Evolutionary conservation across 2,113 vertebrate species (phyloP), one percentile per base, ranked within the genome.

Genomic region (Diadophis punctatus): DNA sequence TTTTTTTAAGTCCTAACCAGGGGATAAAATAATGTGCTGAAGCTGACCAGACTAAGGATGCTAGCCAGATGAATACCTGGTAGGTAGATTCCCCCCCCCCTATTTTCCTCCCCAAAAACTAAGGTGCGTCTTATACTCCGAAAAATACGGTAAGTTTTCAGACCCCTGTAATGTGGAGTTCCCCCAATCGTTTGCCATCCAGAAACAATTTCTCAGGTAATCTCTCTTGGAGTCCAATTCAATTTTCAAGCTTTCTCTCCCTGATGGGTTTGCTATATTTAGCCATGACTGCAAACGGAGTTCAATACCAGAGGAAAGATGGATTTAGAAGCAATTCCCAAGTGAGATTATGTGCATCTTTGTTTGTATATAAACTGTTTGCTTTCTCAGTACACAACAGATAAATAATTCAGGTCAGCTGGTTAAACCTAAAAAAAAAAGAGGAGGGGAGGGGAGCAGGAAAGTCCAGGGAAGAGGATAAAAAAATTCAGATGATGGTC

Each of bases 301-400:
- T 22, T 93, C 93, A 86, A 91, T 90, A 91, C 86, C 84, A 88
- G 51, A 68, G 92, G 9, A 53, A 34, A 86, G 63, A 46, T 87
- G 56, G 52, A 80, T 86, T 85, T 58, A 23, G 90, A 86, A 10
- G 53, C n/a, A 39, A 23, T 46, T 46, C 91, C 86, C 91, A 52
- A 25, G n/a, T 30, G 18, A 94, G 48, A 93, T 92, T 18, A 34
- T 22, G 68, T 39, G 18, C 34, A 39, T 80, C 18, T 80, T 22
- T 80, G 2, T 80, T 80, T 80, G 60, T 48, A 84, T 55, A 85
- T 14, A 91, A 53, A 27, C 48, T 30, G 1, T 48, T 0, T 23
- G 46, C 34, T 93, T 16, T 87, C 55, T 52, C 12, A 84, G 4
- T 0, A 39, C 16, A 46, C 74, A 89, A 55, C 16, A 30, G 60